Evolutionary conservation across 2,797 vertebrate species (phyloP).

Genomic region (Epinephelus coioides): DNA sequence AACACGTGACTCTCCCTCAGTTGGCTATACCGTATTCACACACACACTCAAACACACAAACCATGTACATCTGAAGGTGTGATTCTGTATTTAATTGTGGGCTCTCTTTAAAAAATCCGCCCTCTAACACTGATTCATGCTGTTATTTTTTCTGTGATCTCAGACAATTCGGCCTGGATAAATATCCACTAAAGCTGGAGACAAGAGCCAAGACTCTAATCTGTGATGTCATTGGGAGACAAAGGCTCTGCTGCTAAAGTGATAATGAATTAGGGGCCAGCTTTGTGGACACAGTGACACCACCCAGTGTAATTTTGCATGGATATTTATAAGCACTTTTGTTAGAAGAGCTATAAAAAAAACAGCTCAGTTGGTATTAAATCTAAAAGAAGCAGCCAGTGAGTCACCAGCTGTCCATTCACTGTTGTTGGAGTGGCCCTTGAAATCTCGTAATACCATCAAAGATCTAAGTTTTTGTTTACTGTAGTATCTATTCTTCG

Average conservation of each 20-base stretch:
- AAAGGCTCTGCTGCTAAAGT: conserved; percentile 69
- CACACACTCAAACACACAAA: conserved; percentile 16
- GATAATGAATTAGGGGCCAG: conserved; percentile 64
- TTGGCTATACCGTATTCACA: background rate
- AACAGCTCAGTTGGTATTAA: conserved; percentile 22
- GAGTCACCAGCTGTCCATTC: conserved; percentile 28
- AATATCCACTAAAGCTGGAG: conserved; percentile 68
- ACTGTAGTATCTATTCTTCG: conserved; percentile 25
- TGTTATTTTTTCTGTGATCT: conserved; percentile 53
- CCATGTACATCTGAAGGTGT: conserved; percentile 31
- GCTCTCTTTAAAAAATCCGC: conserved; percentile 22
- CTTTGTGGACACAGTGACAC: conserved; percentile 48
- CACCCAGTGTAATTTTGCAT: conserved; percentile 28
- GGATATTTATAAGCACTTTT: conserved; percentile 38
- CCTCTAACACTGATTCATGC: conserved; percentile 35
- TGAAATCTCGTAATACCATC: conserved; percentile 33
- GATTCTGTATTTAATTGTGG: conserved; percentile 38
- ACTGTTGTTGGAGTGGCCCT: conserved; percentile 9
- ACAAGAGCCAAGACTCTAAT: conserved; percentile 75
- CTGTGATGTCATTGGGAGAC: conserved; percentile 73
- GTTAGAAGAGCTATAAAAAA: conserved; percentile 19
- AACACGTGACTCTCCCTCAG: conserved; percentile 15
- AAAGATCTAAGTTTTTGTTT: conserved; percentile 45
- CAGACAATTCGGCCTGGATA: conserved; percentile 56
- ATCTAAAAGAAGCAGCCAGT: conserved; percentile 12